These are phyloP conservation scores for Nymphalis c-album DNA, from an alignment of 2,888 invertebrate species.

Conservation along the genomic window DNA sequence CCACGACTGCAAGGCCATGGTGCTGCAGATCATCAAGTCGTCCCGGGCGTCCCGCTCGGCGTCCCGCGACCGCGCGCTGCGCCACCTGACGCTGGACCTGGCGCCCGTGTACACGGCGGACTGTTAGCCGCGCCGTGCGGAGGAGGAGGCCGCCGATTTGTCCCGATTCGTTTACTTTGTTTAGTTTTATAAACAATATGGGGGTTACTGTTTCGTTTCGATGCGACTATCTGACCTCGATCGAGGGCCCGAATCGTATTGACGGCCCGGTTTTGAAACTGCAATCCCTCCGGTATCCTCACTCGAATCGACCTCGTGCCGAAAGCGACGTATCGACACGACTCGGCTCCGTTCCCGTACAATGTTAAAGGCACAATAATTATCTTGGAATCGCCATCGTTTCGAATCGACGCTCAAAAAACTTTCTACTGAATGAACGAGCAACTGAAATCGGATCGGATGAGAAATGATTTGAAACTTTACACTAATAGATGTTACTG, in stretches of 20 bases:
- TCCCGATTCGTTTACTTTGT: conserved; percentile 5
- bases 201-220: neutral
- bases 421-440: neutral
- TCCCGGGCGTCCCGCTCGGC: conserved; percentile 91
- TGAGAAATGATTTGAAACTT: conserved; percentile 1
- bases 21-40: conserved; percentile 95
- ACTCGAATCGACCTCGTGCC: conserved; percentile 20
- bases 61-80: conserved; percentile 89
- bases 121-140: conserved; percentile 51
- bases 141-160: neutral
- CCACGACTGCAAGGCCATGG: conserved; percentile 96
- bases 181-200: conserved; percentile 14
- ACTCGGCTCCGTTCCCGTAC: conserved; percentile 33
- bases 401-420: conserved; percentile 27
- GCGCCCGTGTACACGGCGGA: conserved; percentile 88
- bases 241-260: neutral
- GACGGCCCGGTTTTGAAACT: neutral
- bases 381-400: conserved; percentile 4
- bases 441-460: conserved; percentile 10
- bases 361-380: conserved; percentile 33
- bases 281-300: conserved; percentile 16
- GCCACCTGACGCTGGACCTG: conserved; percentile 90
- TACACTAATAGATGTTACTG: conserved; percentile 11
- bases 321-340: conserved; percentile 30
- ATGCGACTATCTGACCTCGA: neutral